These are phyloP conservation scores for Cinclus mexicanus DNA, from an alignment of 2,113 vertebrate species.

Conservation along the genomic window DNA sequence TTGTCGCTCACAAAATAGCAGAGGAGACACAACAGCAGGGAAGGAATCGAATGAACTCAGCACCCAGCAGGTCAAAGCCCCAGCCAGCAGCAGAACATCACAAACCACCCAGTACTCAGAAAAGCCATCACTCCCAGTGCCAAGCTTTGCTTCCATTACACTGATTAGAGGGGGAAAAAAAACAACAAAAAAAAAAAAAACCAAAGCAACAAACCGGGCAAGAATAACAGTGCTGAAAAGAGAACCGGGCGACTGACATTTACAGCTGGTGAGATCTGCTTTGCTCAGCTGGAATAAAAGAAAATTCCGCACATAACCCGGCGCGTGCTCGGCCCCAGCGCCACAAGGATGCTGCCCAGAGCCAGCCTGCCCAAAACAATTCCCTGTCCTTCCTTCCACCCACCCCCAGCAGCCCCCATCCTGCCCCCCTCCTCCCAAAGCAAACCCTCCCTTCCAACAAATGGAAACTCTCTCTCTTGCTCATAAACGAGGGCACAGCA, in stretches of 20 bases:
- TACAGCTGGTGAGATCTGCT: neutral
- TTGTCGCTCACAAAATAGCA: rapidly evolving
- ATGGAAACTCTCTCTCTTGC: neutral
- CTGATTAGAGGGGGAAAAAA: neutral
- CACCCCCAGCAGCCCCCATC: neutral
- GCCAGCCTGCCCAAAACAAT: neutral
- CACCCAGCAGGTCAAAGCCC: neutral
- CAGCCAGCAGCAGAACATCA: neutral
- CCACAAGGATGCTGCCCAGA: neutral
- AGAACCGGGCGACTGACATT: neutral
- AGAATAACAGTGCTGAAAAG: neutral
- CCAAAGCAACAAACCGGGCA: neutral
- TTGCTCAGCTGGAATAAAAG: neutral
- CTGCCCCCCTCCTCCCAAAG: neutral
- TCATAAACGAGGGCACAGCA: neutral
- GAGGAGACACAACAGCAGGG: neutral
- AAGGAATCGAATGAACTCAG: neutral
- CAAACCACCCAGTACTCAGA: neutral
- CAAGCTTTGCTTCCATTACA: neutral
- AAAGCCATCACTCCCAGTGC: neutral
- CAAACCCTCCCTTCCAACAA: neutral
- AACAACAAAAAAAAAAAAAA: neutral
- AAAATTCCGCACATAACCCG: rapidly evolving
- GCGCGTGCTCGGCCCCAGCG: rapidly evolving
- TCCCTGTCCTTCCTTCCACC: neutral